Conservation (phyloP, 2,888 invertebrate species). For the Dicranocentrus wangi region DNA sequence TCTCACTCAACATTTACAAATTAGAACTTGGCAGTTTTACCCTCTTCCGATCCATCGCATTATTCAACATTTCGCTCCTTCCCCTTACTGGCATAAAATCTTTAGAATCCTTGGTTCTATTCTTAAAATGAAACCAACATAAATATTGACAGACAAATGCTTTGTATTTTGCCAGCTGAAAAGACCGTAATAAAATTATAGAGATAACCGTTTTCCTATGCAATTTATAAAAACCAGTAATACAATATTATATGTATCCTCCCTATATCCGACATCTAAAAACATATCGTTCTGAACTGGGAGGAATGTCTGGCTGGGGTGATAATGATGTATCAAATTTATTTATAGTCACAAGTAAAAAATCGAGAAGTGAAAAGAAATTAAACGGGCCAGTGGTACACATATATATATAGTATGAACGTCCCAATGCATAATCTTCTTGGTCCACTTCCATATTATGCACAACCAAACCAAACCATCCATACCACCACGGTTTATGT, state of each 20-base stretch:
- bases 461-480: too few species aligned
- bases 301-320: constrained; percentile 5
- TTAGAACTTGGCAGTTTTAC: too few species aligned
- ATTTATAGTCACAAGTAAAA: constrained; percentile 3
- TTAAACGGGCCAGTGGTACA: too few species aligned
- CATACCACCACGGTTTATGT: too few species aligned
- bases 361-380: not conserved
- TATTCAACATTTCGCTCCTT: too few species aligned
- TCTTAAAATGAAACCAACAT: not conserved
- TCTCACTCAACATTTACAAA: too few species aligned
- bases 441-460: too few species aligned
- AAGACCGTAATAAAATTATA: constrained; percentile 13
- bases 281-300: not conserved
- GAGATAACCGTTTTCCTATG: not conserved
- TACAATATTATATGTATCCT: not conserved
- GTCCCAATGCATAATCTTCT: not conserved
- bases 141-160: not conserved
- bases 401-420: not conserved
- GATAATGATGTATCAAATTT: constrained; percentile 27
- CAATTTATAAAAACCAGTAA: not conserved
- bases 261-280: not conserved
- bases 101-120: too few species aligned
- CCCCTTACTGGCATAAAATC: too few species aligned
- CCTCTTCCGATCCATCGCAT: too few species aligned
- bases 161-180: not conserved